Conservation (phyloP, 2,113 vertebrate genomes). For the Diadophis punctatus region DNA sequence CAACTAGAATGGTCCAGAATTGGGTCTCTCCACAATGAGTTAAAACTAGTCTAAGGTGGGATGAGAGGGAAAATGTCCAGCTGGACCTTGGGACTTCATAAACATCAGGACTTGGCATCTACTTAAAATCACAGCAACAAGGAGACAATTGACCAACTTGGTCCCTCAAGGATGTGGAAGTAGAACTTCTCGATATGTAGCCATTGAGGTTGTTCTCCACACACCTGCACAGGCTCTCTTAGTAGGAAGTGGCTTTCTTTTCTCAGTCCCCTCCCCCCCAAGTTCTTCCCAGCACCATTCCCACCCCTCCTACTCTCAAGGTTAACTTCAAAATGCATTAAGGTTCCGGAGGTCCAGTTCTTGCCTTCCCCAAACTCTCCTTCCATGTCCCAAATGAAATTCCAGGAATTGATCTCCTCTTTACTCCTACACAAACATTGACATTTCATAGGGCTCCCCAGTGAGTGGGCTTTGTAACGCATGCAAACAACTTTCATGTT, state of each 20-base stretch:
- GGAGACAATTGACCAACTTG: not conserved
- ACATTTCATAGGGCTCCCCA: conserved; percentile 16
- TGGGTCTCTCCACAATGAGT: not conserved
- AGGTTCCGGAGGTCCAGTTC: not conserved
- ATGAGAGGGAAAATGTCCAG: not conserved
- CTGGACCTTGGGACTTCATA: not conserved
- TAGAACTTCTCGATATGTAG: not conserved
- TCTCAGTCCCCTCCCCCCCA: too few species aligned
- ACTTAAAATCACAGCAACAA: not conserved
- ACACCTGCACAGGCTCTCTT: not conserved
- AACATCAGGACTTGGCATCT: not conserved
- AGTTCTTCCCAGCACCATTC: not conserved
- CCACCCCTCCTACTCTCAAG: not conserved
- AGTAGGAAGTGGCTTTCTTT: not conserved
- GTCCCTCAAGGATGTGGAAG: not conserved
- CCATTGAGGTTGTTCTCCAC: not conserved
- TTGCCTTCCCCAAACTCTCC: not conserved
- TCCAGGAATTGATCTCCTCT: conserved; percentile 49
- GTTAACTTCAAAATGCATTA: conserved; percentile 19
- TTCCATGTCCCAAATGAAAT: conserved; percentile 34
- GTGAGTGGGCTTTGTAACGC: conserved; percentile 25
- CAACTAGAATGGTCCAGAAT: not conserved
- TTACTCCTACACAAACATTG: conserved; percentile 47
- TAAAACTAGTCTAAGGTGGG: not conserved
- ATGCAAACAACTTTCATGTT: conserved; percentile 41